Evolutionary conservation across 2,888 invertebrate species (phyloP).

Genomic region (Gnatocerus cornutus): DNA sequence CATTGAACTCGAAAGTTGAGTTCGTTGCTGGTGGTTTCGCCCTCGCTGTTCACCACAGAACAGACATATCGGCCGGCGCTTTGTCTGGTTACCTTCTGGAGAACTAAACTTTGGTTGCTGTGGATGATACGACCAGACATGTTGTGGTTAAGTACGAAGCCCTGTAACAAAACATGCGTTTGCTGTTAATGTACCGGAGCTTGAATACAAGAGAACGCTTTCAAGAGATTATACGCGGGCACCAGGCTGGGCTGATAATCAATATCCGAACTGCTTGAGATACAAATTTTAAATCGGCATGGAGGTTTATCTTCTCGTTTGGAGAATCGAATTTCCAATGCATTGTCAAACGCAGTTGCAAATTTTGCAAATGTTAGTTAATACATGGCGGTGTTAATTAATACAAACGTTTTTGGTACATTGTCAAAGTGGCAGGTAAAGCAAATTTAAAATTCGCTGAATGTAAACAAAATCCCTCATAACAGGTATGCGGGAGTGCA

Average conservation of each 20-base stretch:
- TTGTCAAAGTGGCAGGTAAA: background rate
- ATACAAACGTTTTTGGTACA: background rate
- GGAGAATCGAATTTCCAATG: no score
- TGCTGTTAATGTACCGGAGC: constrained; percentile 45
- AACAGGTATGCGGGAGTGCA: constrained; percentile 25
- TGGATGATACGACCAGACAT: constrained; percentile 90
- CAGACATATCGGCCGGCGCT: constrained; percentile 92
- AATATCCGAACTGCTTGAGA: constrained; percentile 20
- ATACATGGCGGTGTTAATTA: background rate
- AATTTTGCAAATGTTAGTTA: background rate
- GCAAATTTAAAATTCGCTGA: constrained; percentile 5
- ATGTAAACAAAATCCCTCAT: constrained; percentile 17
- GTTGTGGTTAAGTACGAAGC: constrained; percentile 86
- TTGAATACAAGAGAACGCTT: constrained; percentile 58
- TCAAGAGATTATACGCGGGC: constrained; percentile 52
- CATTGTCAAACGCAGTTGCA: no score
- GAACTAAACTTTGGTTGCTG: constrained; percentile 93
- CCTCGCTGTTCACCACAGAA: constrained; percentile 90
- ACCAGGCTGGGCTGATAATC: constrained; percentile 21
- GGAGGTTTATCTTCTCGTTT: background rate
- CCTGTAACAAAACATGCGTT: constrained; percentile 75
- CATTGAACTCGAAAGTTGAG: constrained; percentile 90
- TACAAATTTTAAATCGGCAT: background rate
- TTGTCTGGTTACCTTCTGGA: constrained; percentile 90
- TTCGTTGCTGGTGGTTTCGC: constrained; percentile 90